Percentiles rank a stretch among this genome's conserved stretches.
Evolutionary conservation across 2,888 invertebrate genomes (phyloP).

Genomic region (Malthinus flaveolus): DNA sequence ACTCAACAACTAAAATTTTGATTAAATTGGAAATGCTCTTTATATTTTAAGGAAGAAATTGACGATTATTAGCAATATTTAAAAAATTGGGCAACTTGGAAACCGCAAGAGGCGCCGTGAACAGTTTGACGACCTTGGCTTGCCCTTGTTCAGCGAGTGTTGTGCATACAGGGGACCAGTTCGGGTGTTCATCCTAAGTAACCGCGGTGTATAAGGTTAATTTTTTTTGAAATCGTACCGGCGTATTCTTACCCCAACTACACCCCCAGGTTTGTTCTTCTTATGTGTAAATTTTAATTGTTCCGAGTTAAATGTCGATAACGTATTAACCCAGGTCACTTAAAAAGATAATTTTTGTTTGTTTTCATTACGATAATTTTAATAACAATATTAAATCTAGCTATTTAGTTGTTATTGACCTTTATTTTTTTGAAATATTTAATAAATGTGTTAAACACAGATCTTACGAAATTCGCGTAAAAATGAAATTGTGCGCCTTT

Average conservation of each 20-base stretch:
- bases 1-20: background rate
- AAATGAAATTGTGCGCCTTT: too few relatives aligned
- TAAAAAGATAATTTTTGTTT: background rate
- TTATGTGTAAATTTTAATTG: too few relatives aligned
- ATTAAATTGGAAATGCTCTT: background rate
- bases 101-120: slow-evolving; percentile 54
- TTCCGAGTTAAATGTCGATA: too few relatives aligned
- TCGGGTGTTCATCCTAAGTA: slow-evolving; percentile 38
- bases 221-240: background rate
- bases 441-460: too few relatives aligned
- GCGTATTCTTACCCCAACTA: background rate
- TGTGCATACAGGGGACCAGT: slow-evolving; percentile 43
- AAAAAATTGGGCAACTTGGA: background rate
- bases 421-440: too few relatives aligned
- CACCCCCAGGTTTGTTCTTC: background rate
- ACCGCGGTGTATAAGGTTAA: slow-evolving; percentile 33
- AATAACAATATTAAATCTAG: too few relatives aligned
- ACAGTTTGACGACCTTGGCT: slow-evolving; percentile 55
- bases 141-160: slow-evolving; percentile 50
- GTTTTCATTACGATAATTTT: too few relatives aligned
- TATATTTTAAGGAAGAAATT: background rate
- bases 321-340: slow-evolving; percentile 2
- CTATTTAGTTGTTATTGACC: too few relatives aligned
- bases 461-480: too few relatives aligned
- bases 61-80: background rate